Conservation (phyloP, 2,113 vertebrate genomes). For the Numida meleagris region DNA sequence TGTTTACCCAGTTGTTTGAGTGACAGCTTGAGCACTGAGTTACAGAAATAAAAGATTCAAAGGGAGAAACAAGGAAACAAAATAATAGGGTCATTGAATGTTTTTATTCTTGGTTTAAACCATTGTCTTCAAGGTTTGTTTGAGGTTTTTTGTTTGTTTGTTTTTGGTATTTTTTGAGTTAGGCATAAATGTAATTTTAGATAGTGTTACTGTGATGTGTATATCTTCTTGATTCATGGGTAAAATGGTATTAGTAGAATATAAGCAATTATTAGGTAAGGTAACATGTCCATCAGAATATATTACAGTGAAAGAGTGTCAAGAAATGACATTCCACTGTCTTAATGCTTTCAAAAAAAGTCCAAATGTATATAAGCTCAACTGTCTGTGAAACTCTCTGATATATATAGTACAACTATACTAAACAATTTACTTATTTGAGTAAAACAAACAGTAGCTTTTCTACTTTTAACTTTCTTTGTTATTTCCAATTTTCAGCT, state of each 20-base stretch:
- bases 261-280: background rate
- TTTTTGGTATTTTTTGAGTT: background rate
- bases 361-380: background rate
- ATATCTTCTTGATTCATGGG: background rate
- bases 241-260: background rate
- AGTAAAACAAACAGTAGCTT: background rate
- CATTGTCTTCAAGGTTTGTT: background rate
- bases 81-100: background rate
- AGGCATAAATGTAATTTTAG: background rate
- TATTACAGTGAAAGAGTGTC: background rate
- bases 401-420: background rate
- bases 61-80: background rate
- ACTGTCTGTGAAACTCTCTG: background rate
- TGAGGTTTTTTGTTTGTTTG: background rate
- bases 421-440: background rate
- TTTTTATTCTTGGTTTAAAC: background rate
- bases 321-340: background rate
- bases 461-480: background rate
- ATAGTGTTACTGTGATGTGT: background rate
- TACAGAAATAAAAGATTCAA: background rate
- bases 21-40: background rate
- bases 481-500: background rate
- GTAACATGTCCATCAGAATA: background rate
- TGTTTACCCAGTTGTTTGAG: slow-evolving; percentile 1
- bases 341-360: background rate